Evolutionary conservation across 2,113 vertebrate species (phyloP), one percentile per base, ranked within the genome.

Genomic region (Hiodon tergisus): DNA sequence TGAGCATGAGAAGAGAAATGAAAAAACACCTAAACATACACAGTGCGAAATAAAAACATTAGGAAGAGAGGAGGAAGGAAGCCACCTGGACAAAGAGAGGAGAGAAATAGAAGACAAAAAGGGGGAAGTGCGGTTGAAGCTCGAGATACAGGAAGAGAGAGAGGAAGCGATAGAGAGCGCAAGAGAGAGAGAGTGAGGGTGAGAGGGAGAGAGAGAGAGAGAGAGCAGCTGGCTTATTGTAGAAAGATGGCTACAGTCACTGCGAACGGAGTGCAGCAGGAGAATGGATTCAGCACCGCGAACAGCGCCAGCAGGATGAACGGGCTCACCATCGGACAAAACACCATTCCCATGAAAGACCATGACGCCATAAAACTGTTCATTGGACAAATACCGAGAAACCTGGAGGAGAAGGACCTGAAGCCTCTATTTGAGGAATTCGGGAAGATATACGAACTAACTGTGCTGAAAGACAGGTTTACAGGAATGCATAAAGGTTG

Each of bases 291-390:
- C 93, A 94, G 91, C 93, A 95, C 91, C 91, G 88, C 91, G 92
- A 89, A 92, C 93, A 94, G 93, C 93, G 89, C 87, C 89, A 90
- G 88, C 88, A 92, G 93, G 88, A 94, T 95, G 92, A 95, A 95
- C 92, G 94, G 94, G 84, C 89, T 95, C 84, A 90, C 87, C 83
- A 88, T 92, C 89, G 90, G 92, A 80, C 89, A 90, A 87, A 93
- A 89, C 91, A 90, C 93, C 89, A 95, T 95, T 88, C 95, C 95
- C 86, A 96, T 97, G 94, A 97, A 97, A 92, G 96, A 97, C 91
- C 95, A 95, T 93, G 95, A 97, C 93, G 95, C 96, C 94, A 97
- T 97, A 94, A 98, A 98, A 93, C 95, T 98, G 74, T 98, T 98
- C 92, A 93, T 98, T 89, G 96, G 96, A 80, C 96, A 98, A 91